Conservation (phyloP, 2,113 vertebrate genomes). For the Stigmatopora nigra region DNA sequence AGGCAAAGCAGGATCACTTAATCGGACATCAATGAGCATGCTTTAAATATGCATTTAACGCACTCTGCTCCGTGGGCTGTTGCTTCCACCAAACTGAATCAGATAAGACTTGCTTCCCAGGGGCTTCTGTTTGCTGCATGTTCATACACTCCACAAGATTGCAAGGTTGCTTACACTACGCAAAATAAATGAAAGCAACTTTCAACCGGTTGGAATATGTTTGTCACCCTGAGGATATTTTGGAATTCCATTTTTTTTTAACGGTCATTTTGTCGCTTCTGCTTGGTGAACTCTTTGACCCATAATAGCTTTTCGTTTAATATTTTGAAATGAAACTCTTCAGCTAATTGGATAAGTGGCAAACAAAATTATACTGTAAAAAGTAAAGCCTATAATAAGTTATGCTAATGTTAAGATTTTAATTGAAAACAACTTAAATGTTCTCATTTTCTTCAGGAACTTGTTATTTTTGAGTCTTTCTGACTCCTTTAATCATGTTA, state of each 20-base stretch:
- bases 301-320: too few species aligned
- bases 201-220: constrained; percentile 15
- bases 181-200: constrained; percentile 8
- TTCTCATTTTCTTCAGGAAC: too few species aligned
- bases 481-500: too few species aligned
- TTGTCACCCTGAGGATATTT: constrained; percentile 1
- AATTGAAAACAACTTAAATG: too few species aligned
- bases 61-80: constrained; percentile 19
- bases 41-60: constrained; percentile 29
- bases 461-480: too few species aligned
- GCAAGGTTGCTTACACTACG: constrained; percentile 16
- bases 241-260: background rate
- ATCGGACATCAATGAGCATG: constrained; percentile 26
- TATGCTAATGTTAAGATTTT: too few species aligned
- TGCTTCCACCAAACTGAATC: constrained; percentile 28
- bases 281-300: too few species aligned
- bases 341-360: too few species aligned
- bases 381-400: too few species aligned
- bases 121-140: constrained; percentile 22
- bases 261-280: too few species aligned
- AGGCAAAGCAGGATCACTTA: constrained; percentile 8
- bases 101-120: constrained; percentile 17
- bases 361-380: too few species aligned
- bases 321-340: too few species aligned
- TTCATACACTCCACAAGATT: constrained; percentile 8